phyloP scores from a whole-genome alignment of 1,140 invertebrate genomes.

The Argopecten irradians region DNA sequence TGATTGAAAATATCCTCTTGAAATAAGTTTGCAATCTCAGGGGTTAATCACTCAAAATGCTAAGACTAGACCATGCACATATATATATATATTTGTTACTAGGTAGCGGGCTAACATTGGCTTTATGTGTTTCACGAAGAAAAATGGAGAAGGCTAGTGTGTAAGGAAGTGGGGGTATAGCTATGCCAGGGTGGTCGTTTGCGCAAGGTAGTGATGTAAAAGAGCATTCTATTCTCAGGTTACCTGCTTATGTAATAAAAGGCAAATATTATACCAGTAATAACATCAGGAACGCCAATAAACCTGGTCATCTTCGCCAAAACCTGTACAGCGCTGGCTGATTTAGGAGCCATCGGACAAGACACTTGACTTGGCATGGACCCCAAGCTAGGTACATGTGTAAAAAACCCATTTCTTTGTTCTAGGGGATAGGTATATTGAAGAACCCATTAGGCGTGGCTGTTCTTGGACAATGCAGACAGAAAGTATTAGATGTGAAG shows the following conservation, averaged over 20 bases:
- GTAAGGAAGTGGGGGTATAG: not conserved
- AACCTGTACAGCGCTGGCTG: not conserved
- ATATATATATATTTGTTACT: not conserved
- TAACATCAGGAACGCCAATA: not conserved
- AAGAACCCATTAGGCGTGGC: not conserved
- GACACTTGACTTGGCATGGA: not conserved
- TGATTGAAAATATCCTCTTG: slow-evolving; percentile 22
- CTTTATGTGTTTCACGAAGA: not conserved
- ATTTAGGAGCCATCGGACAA: slow-evolving; percentile 5
- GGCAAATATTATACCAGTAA: not conserved
- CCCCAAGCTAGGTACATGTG: not conserved
- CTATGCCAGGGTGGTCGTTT: not conserved
- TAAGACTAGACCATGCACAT: not conserved
- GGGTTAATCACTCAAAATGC: slow-evolving; percentile 13
- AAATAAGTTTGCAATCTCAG: slow-evolving; percentile 16
- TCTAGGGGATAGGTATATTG: not conserved
- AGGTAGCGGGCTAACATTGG: not conserved
- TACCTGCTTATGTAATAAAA: slow-evolving; percentile 18
- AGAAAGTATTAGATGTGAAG: not conserved
- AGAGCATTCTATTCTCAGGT: not conserved
- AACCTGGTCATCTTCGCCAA: not conserved
- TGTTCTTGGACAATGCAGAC: not conserved
- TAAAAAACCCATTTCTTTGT: not conserved
- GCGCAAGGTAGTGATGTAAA: not conserved
- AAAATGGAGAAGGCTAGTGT: not conserved